Conservation (phyloP, 2,888 invertebrate genomes). For the Bibio marci region DNA sequence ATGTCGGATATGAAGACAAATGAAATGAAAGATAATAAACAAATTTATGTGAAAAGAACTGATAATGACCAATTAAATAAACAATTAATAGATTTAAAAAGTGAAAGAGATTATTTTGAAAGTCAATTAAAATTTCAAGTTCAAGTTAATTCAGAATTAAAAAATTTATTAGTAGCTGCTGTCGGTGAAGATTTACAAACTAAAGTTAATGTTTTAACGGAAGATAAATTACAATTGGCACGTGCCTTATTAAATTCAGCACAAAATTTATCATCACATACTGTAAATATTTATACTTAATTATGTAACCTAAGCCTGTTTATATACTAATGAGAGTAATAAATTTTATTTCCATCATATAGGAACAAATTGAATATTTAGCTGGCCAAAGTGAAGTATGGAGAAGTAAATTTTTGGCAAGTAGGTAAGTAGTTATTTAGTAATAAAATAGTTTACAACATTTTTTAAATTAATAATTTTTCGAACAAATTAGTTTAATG, state of each 20-base stretch:
- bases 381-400: constrained; percentile 92
- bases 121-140: constrained; percentile 74
- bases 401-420: constrained; percentile 90
- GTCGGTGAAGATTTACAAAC: constrained; percentile 88
- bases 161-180: constrained; percentile 82
- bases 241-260: constrained; percentile 71
- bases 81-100: constrained; percentile 42
- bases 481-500: constrained; percentile 77
- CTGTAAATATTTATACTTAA: constrained; percentile 27
- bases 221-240: constrained; percentile 80
- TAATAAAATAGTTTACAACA: neutral
- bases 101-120: constrained; percentile 54
- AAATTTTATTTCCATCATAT: constrained; percentile 10
- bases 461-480: constrained; percentile 13
- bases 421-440: constrained; percentile 40
- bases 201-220: constrained; percentile 75
- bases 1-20: constrained; percentile 50
- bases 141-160: constrained; percentile 81
- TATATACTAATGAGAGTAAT: neutral
- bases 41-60: too few relatives aligned
- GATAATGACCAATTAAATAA: too few relatives aligned
- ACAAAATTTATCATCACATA: constrained; percentile 70
- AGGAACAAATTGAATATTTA: constrained; percentile 82
- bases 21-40: constrained; percentile 33
- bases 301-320: neutral